phyloP scores from a whole-genome alignment of 2,888 invertebrate genomes.

The Disparrhopalites patrizii region DNA sequence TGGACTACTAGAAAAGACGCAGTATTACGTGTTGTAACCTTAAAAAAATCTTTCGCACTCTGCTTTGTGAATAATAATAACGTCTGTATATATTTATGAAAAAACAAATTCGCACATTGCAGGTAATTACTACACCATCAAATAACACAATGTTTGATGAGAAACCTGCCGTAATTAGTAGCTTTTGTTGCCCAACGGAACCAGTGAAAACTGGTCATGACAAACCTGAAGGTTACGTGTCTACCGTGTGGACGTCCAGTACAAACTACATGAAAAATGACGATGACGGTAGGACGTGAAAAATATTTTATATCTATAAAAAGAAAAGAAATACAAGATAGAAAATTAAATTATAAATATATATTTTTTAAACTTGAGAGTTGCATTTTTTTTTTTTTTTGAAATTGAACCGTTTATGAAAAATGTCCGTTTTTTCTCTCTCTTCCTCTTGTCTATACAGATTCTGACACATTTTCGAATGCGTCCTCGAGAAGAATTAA shows the following conservation, averaged over 20 bases:
- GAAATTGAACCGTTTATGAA: no score
- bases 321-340: no score
- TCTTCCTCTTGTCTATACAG: background rate
- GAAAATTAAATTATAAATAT: no score
- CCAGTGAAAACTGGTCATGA: background rate
- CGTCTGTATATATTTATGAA: no score
- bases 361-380: no score
- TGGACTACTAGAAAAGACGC: no score
- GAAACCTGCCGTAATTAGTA: background rate
- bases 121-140: background rate
- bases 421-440: no score
- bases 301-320: no score
- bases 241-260: constrained; percentile 23
- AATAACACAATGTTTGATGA: background rate
- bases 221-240: constrained; percentile 14
- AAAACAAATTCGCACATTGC: background rate
- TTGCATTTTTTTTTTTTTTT: no score
- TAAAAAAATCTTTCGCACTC: no score
- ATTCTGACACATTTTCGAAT: constrained; percentile 1
- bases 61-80: background rate
- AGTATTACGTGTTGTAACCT: no score
- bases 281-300: background rate
- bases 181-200: constrained; percentile 1
- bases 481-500: constrained; percentile 1
- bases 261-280: constrained; percentile 11